Conservation (phyloP, 2,797 vertebrate species). For the Paramormyrops hopkinsi region DNA sequence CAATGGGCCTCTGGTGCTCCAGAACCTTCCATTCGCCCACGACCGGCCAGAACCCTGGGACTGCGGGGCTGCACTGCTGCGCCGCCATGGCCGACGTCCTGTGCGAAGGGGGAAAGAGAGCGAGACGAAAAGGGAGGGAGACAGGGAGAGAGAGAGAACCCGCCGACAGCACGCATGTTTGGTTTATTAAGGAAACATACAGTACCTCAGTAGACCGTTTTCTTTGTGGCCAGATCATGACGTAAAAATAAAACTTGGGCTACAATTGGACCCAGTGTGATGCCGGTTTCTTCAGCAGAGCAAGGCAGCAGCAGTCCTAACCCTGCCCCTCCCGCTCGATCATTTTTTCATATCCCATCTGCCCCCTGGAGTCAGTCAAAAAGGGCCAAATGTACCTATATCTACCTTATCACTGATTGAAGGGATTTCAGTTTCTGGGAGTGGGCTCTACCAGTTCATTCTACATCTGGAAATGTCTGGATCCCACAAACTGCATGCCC, state of each 20-base stretch:
- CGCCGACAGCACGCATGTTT: constrained; percentile 40
- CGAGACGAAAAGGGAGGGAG: background rate
- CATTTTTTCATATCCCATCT: constrained; percentile 44
- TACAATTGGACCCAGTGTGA: constrained; percentile 60
- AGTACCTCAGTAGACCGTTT: constrained; percentile 41
- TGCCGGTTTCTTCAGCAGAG: constrained; percentile 41
- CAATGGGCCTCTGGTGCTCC: background rate
- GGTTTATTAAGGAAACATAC: constrained; percentile 45
- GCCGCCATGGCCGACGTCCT: background rate
- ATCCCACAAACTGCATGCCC: background rate
- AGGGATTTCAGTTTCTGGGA: background rate
- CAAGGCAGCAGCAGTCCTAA: background rate
- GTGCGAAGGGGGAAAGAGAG: background rate
- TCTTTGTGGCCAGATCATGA: constrained; percentile 58
- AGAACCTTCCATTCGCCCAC: background rate
- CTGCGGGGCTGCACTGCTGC: background rate
- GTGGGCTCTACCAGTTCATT: background rate
- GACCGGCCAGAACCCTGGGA: background rate
- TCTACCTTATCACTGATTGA: background rate
- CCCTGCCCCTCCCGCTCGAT: constrained; percentile 37
- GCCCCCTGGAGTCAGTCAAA: background rate
- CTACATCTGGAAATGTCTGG: background rate
- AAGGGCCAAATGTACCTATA: background rate
- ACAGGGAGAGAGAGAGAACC: background rate
- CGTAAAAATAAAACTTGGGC: constrained; percentile 54